Conservation (phyloP, 2,888 invertebrate species). For the Ichneumoninae sp. region DNA sequence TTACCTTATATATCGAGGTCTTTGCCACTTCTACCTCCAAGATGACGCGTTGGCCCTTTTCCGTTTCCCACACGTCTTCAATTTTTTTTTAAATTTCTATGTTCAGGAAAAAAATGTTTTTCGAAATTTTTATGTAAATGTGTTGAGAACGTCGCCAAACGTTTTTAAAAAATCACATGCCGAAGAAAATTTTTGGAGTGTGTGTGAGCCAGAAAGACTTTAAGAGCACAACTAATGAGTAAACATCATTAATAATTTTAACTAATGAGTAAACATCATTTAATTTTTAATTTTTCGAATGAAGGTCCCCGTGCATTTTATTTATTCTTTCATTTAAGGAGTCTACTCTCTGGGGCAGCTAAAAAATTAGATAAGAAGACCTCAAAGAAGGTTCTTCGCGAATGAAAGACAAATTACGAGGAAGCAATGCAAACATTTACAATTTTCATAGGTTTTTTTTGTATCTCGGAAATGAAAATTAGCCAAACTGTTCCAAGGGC, state of each 20-base stretch:
- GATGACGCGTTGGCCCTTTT: background rate
- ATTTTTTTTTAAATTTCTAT: background rate
- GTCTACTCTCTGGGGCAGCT: background rate
- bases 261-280: too few species aligned
- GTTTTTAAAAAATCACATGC: too few species aligned
- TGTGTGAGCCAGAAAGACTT: background rate
- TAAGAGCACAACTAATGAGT: background rate
- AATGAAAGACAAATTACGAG: background rate
- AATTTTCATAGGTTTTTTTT: background rate
- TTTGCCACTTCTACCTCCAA: slow-evolving; percentile 8
- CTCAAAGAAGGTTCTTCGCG: background rate
- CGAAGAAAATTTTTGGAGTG: too few species aligned
- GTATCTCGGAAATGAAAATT: background rate
- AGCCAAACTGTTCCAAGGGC: background rate
- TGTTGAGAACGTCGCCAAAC: too few species aligned
- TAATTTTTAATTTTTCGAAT: background rate
- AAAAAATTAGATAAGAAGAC: background rate
- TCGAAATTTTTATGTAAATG: too few species aligned
- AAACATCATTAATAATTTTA: background rate
- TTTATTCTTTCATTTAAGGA: background rate
- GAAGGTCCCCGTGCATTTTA: background rate
- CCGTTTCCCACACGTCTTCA: background rate
- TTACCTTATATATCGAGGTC: background rate
- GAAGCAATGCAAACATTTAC: background rate
- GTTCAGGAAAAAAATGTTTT: background rate